Base-by-base conservation (phyloP, 1,140 invertebrate species). In the Trachymyrmex cornetzi region DNA sequence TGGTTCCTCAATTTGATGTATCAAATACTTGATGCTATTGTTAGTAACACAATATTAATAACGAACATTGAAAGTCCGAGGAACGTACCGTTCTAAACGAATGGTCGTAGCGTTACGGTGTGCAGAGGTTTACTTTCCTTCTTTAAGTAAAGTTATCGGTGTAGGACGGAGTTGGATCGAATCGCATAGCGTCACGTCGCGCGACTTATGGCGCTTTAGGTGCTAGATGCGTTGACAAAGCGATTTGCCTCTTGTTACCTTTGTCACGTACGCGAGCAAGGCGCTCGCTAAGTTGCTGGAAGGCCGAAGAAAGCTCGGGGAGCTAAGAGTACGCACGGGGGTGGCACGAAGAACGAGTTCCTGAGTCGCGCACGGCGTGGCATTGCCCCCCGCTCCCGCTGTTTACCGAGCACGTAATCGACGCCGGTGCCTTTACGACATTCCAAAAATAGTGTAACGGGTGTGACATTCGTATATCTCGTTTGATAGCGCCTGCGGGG, bases 211-310 rank as follows among this genome's bases (percentile, higher is more conserved):
- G 80, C 50, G 66, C 82, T 85, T 85, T 85, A 64, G 72, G 61
- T 85, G 57, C 75, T 85, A 79, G 89, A 75, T 88, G 86, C 89
- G 88, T 90, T 90, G 86, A 90, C 89, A 90, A 90, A 90, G 88
- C 89, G 86, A 90, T 90, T 90, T 90, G 86, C 86, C 81, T 90
- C 89, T 90, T 90, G 89, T 90, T 90, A 90, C 88, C 81, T 90
- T 74, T 72, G 88, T 90, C 89, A 90, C 89, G 89, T 90, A 88
- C 61, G 80, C 53, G 72, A 71, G 30, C 87, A 67, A 85, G 77
- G 63, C 53, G 69, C 61, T 77, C 86, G 53, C 77, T 85, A 90
- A 90, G 87, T 90, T 90, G 77, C 59, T 75, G 53, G 59, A 55
- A 82, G 77, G 48, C 75, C 50, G 81, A 82, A 59, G 64, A 61